Evolutionary conservation across 2,888 invertebrate genomes (phyloP).

Genomic region (Sympetrum striolatum): DNA sequence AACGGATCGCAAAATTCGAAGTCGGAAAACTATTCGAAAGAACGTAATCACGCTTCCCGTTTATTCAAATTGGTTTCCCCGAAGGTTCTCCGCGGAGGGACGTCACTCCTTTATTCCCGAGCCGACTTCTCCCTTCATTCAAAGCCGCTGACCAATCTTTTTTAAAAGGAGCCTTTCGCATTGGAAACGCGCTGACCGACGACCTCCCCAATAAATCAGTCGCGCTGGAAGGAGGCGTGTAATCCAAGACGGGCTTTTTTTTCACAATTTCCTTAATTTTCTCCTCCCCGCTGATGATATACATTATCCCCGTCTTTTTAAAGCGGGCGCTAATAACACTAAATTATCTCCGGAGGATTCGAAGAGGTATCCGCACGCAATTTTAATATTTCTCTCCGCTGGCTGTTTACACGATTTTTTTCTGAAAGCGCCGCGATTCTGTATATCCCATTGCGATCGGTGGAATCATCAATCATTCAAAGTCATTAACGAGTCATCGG

Average conservation of each 20-base stretch:
- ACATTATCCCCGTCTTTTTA: not conserved
- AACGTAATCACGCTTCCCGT: not conserved
- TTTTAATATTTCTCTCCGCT: not conserved
- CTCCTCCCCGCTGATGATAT: not conserved
- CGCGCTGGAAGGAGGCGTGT: not conserved
- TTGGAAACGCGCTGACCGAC: not conserved
- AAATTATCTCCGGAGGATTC: not conserved
- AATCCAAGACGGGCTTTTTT: conserved; percentile 18
- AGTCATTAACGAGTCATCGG: conserved; percentile 27
- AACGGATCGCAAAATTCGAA: too few relatives aligned
- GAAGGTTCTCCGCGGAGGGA: not conserved
- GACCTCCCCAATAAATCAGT: conserved; percentile 8
- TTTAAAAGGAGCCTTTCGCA: not conserved
- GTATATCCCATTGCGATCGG: not conserved
- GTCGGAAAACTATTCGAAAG: not conserved
- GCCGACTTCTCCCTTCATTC: not conserved
- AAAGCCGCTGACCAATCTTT: not conserved
- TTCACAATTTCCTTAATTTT: conserved; percentile 9
- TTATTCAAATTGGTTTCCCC: conserved; percentile 35
- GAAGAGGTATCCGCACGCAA: not conserved
- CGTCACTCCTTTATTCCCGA: not conserved
- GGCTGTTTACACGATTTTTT: not conserved
- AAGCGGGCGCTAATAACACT: conserved; percentile 14
- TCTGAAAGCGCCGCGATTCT: not conserved
- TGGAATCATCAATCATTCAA: not conserved